These are phyloP conservation scores for Dipodomys ordii DNA, from an alignment of 2,113 vertebrate genomes.

Conservation along the genomic window DNA sequence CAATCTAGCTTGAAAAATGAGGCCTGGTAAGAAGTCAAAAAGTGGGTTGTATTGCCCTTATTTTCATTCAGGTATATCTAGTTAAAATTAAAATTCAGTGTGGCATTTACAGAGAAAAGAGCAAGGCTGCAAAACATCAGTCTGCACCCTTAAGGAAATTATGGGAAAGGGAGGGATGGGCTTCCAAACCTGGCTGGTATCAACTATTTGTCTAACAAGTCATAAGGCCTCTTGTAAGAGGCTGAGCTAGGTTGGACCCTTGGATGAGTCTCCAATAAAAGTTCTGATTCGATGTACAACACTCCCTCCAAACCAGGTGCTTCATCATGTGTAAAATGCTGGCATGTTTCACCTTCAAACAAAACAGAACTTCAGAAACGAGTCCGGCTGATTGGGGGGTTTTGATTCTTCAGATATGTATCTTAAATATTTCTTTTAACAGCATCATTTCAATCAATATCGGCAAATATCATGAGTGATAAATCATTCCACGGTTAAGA, in stretches of 20 bases:
- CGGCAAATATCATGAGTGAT: background rate
- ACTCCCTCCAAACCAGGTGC: accelerated
- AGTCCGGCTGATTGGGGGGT: background rate
- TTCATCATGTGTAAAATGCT: background rate
- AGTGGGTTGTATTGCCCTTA: background rate
- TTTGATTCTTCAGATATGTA: background rate
- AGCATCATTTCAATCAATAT: background rate
- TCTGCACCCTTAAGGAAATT: background rate
- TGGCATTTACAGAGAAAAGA: constrained; percentile 36
- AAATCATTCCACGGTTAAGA: background rate
- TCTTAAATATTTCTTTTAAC: background rate
- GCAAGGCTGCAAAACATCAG: background rate
- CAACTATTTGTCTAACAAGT: background rate
- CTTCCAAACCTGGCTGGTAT: background rate
- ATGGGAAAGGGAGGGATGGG: background rate
- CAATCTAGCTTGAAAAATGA: background rate
- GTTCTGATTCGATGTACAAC: background rate
- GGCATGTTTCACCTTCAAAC: background rate
- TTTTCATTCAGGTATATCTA: background rate
- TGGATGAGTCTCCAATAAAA: background rate
- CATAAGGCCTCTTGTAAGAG: background rate
- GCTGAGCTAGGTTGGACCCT: accelerated
- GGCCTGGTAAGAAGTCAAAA: background rate
- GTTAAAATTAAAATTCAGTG: constrained; percentile 49
- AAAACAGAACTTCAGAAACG: background rate